Evolutionary conservation across 2,797 vertebrate genomes (phyloP).

Genomic region (Sebastiscus albofasciatus): DNA sequence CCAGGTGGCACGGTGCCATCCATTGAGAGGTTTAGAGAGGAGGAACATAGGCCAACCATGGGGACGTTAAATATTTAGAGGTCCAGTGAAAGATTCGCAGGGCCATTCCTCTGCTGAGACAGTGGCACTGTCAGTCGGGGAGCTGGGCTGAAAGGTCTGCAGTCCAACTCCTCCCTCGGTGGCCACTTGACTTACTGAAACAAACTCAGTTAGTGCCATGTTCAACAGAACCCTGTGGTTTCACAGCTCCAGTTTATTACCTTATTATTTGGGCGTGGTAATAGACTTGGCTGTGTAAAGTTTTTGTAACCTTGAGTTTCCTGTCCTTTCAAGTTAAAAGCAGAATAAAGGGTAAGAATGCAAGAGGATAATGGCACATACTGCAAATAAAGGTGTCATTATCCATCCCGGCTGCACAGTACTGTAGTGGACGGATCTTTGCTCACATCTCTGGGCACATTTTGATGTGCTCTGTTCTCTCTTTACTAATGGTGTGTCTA

Average conservation of each 20-base stretch:
- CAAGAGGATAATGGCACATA: neutral
- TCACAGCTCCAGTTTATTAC: slow-evolving; percentile 42
- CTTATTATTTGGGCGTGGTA: slow-evolving; percentile 26
- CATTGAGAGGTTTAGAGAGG: slow-evolving; percentile 68
- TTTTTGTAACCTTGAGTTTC: slow-evolving; percentile 33
- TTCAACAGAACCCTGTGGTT: slow-evolving; percentile 29
- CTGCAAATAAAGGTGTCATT: neutral
- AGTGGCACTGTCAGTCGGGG: slow-evolving; percentile 34
- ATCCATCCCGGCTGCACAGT: neutral
- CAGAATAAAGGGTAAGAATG: neutral
- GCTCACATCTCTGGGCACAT: neutral
- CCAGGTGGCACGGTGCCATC: slow-evolving; percentile 80
- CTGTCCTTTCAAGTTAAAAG: slow-evolving; percentile 18
- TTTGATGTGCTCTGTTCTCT: neutral
- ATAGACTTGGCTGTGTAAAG: slow-evolving; percentile 33
- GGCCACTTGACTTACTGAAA: slow-evolving; percentile 21
- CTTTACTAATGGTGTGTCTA: neutral
- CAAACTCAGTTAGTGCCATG: slow-evolving; percentile 6
- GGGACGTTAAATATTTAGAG: slow-evolving; percentile 77
- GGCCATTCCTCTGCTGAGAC: slow-evolving; percentile 55
- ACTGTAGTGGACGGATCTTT: neutral
- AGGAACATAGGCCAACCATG: slow-evolving; percentile 62
- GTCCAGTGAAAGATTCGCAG: slow-evolving; percentile 74
- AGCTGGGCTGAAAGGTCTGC: slow-evolving; percentile 27
- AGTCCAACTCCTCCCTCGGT: slow-evolving; percentile 26